Evolutionary conservation across 2,797 vertebrate species (phyloP).

Genomic region (Lateolabrax maculatus): DNA sequence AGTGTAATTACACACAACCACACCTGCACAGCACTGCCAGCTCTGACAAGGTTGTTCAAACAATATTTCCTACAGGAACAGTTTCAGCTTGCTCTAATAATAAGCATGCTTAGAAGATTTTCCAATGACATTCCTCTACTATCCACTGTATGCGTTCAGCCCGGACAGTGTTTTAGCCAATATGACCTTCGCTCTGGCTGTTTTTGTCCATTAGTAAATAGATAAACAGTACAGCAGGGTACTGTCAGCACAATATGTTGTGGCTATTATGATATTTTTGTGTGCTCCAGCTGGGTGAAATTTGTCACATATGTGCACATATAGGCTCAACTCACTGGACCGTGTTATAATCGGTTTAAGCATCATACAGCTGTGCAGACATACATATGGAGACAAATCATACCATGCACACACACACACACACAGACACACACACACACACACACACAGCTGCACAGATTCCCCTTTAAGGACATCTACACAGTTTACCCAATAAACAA

Average conservation of each 20-base stretch:
- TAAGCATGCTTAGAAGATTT: conserved; percentile 44
- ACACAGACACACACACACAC: not conserved
- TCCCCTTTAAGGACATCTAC: conserved; percentile 5
- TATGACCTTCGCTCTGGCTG: conserved; percentile 39
- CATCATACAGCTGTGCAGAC: conserved; percentile 30
- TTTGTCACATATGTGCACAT: conserved; percentile 34
- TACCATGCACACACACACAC: not conserved
- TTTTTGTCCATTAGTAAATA: conserved; percentile 56
- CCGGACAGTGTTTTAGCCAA: conserved; percentile 15
- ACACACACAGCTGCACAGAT: not conserved
- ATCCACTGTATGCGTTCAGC: conserved; percentile 34
- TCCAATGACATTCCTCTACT: conserved; percentile 43
- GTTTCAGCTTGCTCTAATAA: conserved; percentile 49
- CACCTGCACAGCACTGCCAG: conserved; percentile 59
- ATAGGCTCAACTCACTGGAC: conserved; percentile 18
- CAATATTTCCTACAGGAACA: conserved; percentile 48
- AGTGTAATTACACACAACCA: conserved; percentile 72
- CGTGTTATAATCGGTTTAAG: conserved; percentile 22
- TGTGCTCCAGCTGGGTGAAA: conserved; percentile 45
- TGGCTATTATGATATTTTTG: conserved; percentile 27
- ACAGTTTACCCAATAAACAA: conserved; percentile 11
- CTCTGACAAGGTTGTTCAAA: conserved; percentile 54
- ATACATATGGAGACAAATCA: conserved; percentile 33
- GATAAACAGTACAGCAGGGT: conserved; percentile 50
- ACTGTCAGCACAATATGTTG: conserved; percentile 47